Evolutionary conservation across 2,888 invertebrate genomes (phyloP).

Genomic region (Brachylomia viminalis): DNA sequence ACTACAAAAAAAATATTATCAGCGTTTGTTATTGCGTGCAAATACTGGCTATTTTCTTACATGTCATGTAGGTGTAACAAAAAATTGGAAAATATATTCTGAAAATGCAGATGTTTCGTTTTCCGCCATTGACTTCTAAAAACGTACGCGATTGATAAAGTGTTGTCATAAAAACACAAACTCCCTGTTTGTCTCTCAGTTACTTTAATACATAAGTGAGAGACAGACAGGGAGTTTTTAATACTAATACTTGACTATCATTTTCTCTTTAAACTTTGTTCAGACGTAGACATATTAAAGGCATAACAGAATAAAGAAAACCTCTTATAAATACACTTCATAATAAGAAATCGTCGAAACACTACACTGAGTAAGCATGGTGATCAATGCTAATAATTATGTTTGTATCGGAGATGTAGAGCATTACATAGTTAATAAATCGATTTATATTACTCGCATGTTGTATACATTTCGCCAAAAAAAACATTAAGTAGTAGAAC

Average conservation of each 20-base stretch:
- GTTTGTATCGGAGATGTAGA: not conserved
- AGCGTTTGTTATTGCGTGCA: constrained; percentile 9
- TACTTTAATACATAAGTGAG: no score
- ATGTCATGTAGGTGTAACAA: not conserved
- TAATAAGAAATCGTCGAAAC: not conserved
- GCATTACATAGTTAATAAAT: not conserved
- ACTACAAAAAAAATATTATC: not conserved
- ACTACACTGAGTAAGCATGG: not conserved
- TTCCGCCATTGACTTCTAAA: not conserved
- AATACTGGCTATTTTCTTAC: constrained; percentile 1
- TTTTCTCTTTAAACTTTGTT: not conserved
- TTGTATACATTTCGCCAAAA: not conserved
- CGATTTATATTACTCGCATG: constrained; percentile 7
- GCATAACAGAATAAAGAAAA: not conserved
- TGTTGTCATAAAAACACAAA: not conserved
- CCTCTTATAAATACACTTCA: not conserved
- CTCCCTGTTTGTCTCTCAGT: not conserved
- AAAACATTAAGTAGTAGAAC: no score
- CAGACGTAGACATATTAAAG: not conserved
- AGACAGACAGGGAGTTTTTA: no score
- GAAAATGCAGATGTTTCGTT: not conserved
- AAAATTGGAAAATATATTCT: not conserved
- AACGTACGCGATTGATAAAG: constrained; percentile 11
- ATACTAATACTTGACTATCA: no score
- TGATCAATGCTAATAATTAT: not conserved